A percentile compares a stretch with the other conserved stretches of the same genome.
These are phyloP conservation scores for Campoplex capitator DNA, from an alignment of 2,888 invertebrate species.

Conservation along the genomic window DNA sequence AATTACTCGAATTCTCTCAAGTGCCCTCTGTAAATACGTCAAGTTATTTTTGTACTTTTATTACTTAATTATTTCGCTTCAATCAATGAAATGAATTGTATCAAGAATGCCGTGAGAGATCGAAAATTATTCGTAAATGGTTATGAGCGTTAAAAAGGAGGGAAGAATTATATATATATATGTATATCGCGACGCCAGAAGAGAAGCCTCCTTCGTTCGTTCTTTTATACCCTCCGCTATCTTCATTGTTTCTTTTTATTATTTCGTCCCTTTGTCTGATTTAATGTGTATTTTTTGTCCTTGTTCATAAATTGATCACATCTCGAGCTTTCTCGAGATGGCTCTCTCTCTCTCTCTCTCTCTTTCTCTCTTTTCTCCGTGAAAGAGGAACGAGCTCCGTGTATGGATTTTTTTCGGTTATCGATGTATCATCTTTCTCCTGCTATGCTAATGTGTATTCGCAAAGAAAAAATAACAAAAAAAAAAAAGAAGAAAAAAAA, in stretches of 20 bases:
- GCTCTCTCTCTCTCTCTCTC: not conserved
- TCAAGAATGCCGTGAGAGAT: not conserved
- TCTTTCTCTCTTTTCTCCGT: not conserved
- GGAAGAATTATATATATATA: not conserved
- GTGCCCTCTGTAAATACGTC: not conserved
- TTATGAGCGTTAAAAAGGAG: not conserved
- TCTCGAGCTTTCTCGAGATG: not conserved
- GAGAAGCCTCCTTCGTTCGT: not conserved
- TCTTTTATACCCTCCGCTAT: not conserved
- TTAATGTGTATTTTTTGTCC: not conserved
- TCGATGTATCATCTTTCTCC: not conserved
- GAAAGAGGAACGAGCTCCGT: not conserved
- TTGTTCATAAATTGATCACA: conserved; percentile 1
- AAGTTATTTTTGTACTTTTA: not conserved
- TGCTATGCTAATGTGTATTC: not conserved
- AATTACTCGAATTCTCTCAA: not conserved
- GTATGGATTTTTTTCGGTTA: conserved; percentile 1
- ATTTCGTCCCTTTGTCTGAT: not conserved
- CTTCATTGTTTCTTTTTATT: not conserved
- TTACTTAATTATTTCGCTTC: not conserved
- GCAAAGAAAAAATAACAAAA: not conserved
- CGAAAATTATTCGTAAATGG: not conserved
- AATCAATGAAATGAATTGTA: not conserved
- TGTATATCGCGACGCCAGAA: not conserved
- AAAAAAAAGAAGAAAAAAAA: not conserved